Evolutionary conservation across 2,888 invertebrate genomes (phyloP).

Genomic region (Hemistola chrysoprasaria): DNA sequence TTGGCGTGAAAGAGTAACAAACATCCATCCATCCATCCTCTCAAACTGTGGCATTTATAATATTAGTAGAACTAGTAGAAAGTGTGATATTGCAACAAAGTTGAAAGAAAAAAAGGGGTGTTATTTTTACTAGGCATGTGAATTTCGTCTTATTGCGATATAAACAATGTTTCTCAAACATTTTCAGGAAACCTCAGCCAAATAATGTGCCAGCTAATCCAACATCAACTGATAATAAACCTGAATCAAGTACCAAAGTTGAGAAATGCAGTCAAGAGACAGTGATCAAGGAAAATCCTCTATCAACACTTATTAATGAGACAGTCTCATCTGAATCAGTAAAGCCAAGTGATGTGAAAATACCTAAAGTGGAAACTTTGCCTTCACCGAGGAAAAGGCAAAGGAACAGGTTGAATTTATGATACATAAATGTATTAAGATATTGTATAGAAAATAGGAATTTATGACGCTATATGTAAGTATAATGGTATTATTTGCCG

Average conservation of each 20-base stretch:
- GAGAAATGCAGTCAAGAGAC: constrained; percentile 8
- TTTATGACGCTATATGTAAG: no score
- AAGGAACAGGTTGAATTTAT: constrained; percentile 31
- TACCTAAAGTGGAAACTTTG: neutral
- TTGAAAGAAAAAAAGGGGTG: no score
- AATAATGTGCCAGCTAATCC: neutral
- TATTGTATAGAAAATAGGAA: no score
- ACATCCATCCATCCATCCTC: no score
- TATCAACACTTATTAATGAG: neutral
- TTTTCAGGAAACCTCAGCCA: constrained; percentile 1
- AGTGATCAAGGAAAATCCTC: neutral
- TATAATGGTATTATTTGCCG: no score
- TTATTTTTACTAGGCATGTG: no score
- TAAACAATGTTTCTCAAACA: no score
- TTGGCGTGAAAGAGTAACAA: no score
- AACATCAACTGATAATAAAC: neutral
- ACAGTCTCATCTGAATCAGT: neutral
- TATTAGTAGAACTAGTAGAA: no score
- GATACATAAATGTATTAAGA: neutral
- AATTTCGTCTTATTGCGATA: no score
- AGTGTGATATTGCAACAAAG: no score
- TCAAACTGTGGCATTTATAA: no score
- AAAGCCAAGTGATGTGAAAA: constrained; percentile 3
- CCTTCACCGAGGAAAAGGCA: constrained; percentile 25
- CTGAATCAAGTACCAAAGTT: neutral